A percentile compares a stretch with the other conserved stretches of the same genome.
Evolutionary conservation across 2,797 vertebrate species (phyloP).

Genomic region (Atherinosoma microstoma): DNA sequence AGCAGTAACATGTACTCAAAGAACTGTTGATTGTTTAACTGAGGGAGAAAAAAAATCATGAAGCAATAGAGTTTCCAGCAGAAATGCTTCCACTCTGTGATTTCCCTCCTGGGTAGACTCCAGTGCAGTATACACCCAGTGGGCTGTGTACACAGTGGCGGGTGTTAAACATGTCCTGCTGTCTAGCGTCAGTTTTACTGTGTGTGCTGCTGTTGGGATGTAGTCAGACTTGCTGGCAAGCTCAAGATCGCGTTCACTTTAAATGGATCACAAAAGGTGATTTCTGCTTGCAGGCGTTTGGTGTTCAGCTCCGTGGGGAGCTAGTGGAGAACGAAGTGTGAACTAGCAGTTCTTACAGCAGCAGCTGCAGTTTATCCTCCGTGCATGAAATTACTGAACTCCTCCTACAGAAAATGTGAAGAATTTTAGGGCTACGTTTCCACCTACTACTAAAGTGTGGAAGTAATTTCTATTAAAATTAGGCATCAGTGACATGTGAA

Average conservation of each 20-base stretch:
- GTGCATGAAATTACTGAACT: conserved; percentile 88
- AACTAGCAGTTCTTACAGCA: conserved; percentile 74
- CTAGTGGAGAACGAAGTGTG: conserved; percentile 53
- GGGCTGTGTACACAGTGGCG: conserved; percentile 72
- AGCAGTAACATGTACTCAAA: conserved; percentile 49
- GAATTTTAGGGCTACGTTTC: conserved; percentile 68
- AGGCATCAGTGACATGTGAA: conserved; percentile 55
- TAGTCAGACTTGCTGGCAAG: conserved; percentile 69
- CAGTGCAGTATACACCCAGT: conserved; percentile 60
- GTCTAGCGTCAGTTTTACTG: conserved; percentile 73
- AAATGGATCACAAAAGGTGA: conserved; percentile 78
- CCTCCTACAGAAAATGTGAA: conserved; percentile 85
- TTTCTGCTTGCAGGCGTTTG: conserved; percentile 64
- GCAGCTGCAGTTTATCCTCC: conserved; percentile 88
- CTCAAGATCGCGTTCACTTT: conserved; percentile 67
- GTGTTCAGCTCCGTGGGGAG: conserved; percentile 55
- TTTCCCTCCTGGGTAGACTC: conserved; percentile 68
- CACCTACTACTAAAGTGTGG: conserved; percentile 60
- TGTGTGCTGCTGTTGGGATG: conserved; percentile 61
- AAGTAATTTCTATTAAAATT: conserved; percentile 64
- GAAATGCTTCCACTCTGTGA: conserved; percentile 71
- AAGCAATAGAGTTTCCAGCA: conserved; percentile 52
- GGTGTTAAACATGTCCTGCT: conserved; percentile 74
- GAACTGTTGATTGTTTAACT: conserved; percentile 67
- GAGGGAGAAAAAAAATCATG: conserved; percentile 33